A percentile compares a stretch with the other conserved stretches of the same genome.
phyloP scores from a whole-genome alignment of 2,113 vertebrate genomes.

The Seriola rivoliana region DNA sequence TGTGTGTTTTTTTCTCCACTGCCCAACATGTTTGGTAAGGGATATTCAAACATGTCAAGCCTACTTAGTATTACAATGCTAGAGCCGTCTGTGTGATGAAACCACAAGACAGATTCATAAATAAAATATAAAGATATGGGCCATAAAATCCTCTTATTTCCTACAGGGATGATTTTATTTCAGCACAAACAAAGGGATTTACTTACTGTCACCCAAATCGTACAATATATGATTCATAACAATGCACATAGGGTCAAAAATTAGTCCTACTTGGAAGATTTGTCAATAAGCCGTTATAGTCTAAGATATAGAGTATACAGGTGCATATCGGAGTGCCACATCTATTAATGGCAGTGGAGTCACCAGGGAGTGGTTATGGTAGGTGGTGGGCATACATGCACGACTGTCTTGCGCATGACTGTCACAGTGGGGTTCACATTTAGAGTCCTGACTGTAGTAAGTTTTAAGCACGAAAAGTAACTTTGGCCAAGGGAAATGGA shows the following conservation, averaged over 20 bases:
- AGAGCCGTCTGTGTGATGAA: slow-evolving; percentile 39
- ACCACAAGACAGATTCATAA: slow-evolving; percentile 41
- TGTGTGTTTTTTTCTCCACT: neutral
- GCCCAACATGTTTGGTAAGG: slow-evolving; percentile 4
- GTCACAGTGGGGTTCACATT: neutral
- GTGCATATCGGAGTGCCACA: neutral
- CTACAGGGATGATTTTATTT: slow-evolving; percentile 22
- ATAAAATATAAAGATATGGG: slow-evolving; percentile 47
- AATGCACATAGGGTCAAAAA: slow-evolving; percentile 14
- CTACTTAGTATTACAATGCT: slow-evolving; percentile 8
- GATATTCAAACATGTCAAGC: slow-evolving; percentile 42
- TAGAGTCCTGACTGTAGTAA: neutral
- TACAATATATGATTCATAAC: slow-evolving; percentile 19
- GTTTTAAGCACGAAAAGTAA: neutral
- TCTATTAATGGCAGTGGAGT: neutral
- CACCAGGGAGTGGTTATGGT: neutral
- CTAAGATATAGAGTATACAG: slow-evolving; percentile 2
- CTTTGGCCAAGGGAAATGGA: too few relatives aligned
- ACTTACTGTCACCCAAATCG: neutral
- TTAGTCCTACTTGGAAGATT: slow-evolving; percentile 5
- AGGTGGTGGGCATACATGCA: neutral
- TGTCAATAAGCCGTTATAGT: neutral
- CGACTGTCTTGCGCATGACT: neutral
- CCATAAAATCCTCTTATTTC: slow-evolving; percentile 34
- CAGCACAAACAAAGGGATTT: neutral